A percentile compares a stretch with the other conserved stretches of the same genome.
Conservation (phyloP, 2,797 vertebrate species). For the Leuciscus waleckii region DNA sequence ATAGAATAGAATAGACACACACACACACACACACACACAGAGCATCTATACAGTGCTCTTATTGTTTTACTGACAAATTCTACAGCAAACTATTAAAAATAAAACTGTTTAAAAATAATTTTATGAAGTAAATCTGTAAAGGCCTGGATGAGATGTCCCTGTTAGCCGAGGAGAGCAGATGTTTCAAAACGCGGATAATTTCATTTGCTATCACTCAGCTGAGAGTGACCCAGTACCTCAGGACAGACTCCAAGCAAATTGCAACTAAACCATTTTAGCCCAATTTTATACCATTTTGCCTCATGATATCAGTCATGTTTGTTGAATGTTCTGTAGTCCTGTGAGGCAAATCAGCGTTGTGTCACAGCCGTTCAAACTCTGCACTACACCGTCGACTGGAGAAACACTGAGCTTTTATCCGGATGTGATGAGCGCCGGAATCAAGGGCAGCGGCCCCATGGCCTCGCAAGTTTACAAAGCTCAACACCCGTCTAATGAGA, state of each 20-base stretch:
- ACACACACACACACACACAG: background rate
- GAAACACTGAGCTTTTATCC: background rate
- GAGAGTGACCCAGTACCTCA: constrained; percentile 13
- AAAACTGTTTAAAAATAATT: background rate
- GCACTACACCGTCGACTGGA: no score
- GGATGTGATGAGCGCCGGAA: background rate
- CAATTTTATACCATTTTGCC: constrained; percentile 15
- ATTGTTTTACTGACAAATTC: background rate
- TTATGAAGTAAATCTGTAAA: background rate
- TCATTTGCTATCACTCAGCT: constrained; percentile 20
- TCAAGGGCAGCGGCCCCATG: constrained; percentile 24
- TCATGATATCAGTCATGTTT: constrained; percentile 19
- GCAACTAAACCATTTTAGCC: constrained; percentile 15
- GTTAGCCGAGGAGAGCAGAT: constrained; percentile 7
- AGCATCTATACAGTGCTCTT: background rate
- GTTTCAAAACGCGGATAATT: background rate
- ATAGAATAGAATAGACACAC: background rate
- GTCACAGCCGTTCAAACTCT: background rate
- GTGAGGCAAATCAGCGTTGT: constrained; percentile 2
- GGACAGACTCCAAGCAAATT: constrained; percentile 6
- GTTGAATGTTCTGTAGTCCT: background rate
- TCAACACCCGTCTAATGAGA: constrained; percentile 41
- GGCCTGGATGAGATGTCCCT: background rate
- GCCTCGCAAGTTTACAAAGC: constrained; percentile 46
- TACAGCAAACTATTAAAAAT: constrained; percentile 14